A percentile compares a stretch with the other conserved stretches of the same genome.
These are phyloP conservation scores for Caenorhabditis inopinata DNA, from an alignment of 1,140 invertebrate species.

Conservation along the genomic window DNA sequence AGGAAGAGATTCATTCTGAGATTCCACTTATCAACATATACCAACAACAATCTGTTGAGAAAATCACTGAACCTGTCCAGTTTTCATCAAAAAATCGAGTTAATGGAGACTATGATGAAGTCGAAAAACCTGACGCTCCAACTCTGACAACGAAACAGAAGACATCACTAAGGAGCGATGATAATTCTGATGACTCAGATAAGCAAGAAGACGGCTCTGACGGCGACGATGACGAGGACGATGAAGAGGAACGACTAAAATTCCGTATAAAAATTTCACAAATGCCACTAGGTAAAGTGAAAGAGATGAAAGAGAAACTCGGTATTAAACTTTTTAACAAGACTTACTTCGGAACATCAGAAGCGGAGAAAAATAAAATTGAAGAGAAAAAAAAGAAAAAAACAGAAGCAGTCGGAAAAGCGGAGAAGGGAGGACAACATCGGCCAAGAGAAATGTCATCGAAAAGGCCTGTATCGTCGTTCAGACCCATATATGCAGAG, in stretches of 20 bases:
- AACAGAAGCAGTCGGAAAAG: neutral
- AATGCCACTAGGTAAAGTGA: slow-evolving; percentile 31
- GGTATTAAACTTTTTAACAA: slow-evolving; percentile 42
- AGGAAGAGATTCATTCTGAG: neutral
- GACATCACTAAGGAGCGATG: too few relatives aligned
- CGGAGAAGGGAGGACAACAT: slow-evolving; percentile 20
- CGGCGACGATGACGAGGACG: neutral
- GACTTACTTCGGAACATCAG: slow-evolving; percentile 9
- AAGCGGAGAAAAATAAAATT: neutral
- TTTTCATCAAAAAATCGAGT: too few relatives aligned
- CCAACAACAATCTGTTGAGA: neutral
- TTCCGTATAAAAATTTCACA: slow-evolving; percentile 22
- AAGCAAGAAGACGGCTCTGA: neutral
- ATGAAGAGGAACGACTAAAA: neutral
- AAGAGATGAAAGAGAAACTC: slow-evolving; percentile 37
- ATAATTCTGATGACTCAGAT: neutral
- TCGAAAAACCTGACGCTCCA: neutral
- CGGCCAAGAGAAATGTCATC: slow-evolving; percentile 35
- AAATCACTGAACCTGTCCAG: too few relatives aligned
- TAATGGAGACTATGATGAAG: neutral
- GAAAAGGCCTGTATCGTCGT: slow-evolving; percentile 1
- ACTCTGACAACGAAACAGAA: neutral
- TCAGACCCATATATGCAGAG: slow-evolving; percentile 26
- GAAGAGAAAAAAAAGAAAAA: slow-evolving; percentile 1
- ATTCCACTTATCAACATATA: neutral